phyloP scores from a whole-genome alignment of 2,888 invertebrate genomes.

The Ochropleura leucogaster region DNA sequence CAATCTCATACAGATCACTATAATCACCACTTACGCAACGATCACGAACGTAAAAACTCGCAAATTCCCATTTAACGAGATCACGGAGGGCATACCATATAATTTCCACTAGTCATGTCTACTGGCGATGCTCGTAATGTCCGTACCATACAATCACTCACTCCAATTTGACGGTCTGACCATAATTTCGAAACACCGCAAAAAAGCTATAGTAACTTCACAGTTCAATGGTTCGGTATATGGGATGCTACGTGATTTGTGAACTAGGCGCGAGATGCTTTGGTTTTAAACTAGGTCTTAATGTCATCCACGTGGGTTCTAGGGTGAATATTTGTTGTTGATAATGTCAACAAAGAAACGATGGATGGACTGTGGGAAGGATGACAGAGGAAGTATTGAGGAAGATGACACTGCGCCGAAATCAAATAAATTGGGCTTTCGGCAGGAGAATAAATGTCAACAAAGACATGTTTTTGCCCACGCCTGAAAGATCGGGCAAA shows the following conservation, averaged over 20 bases:
- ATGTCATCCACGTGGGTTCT: background rate
- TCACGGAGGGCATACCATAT: slow-evolving; percentile 35
- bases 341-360: background rate
- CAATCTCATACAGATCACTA: slow-evolving; percentile 12
- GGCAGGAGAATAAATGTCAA: too few relatives aligned
- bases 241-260: slow-evolving; percentile 42
- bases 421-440: too few relatives aligned
- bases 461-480: too few relatives aligned
- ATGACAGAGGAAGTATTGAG: too few relatives aligned
- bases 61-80: slow-evolving; percentile 35
- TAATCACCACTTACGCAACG: slow-evolving; percentile 20
- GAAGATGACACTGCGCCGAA: too few relatives aligned
- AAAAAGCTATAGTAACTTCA: slow-evolving; percentile 48
- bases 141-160: slow-evolving; percentile 46
- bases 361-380: too few relatives aligned
- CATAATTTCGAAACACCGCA: slow-evolving; percentile 60
- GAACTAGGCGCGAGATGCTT: background rate
- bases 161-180: slow-evolving; percentile 47
- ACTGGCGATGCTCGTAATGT: slow-evolving; percentile 3
- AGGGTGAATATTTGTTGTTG: background rate
- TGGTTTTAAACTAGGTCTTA: slow-evolving; percentile 9
- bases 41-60: slow-evolving; percentile 27
- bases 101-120: slow-evolving; percentile 47
- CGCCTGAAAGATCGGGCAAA: too few relatives aligned
- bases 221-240: slow-evolving; percentile 35